Base-by-base conservation (phyloP, 2,797 vertebrate species). In the Mionectes olivaceus region DNA sequence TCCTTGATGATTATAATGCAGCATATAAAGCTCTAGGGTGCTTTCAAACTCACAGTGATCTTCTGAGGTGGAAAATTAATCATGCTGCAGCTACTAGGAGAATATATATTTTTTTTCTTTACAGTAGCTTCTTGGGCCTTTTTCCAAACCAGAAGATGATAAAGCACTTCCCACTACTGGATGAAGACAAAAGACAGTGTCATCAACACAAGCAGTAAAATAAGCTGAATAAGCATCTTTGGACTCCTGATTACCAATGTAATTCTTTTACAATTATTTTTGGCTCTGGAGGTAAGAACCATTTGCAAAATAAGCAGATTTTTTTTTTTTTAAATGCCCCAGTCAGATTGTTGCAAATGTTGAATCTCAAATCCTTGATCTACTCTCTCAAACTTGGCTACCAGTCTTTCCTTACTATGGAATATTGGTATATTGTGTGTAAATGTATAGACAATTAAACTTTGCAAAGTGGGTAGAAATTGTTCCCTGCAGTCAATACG, bases 91-190 rank as follows among this genome's bases (percentile, higher is more conserved):
- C 87, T 95, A 91, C 89, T 86, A 24, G 74, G 33, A 88, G 82
- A 80, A 56, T 95, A 56, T 94, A 76, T 75, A 64, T 60, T 27
- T 8, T 14, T 23, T 15, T 91, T 94, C 95, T 95, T 91, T 87
- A 79, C 85, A 89, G 96, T 94, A 85, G 50, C 65, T 87, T 19
- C 50, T 86, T 81, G 64, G 82, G 77, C 93, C 79, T 88, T 84
- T 87, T 94, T 95, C 94, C 94, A 96, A 96, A 96, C 85, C 94
- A 94, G 92, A 93, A 84, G 83, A 94, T 93, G 94, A 95, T 96
- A 95, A 96, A 96, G 84, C 2, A 0, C 43, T 95, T 94, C 73
- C 87, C n/a, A 27, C 87, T 94, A 57, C 79, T 95, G 94, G 84
- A 94, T 91, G 53, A 87, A 94, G 70, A 95, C 84, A 95, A 92